A percentile compares a stretch with the other conserved stretches of the same genome.
phyloP scores from a whole-genome alignment of 2,113 vertebrate species.

The Crotophaga sulcirostris region DNA sequence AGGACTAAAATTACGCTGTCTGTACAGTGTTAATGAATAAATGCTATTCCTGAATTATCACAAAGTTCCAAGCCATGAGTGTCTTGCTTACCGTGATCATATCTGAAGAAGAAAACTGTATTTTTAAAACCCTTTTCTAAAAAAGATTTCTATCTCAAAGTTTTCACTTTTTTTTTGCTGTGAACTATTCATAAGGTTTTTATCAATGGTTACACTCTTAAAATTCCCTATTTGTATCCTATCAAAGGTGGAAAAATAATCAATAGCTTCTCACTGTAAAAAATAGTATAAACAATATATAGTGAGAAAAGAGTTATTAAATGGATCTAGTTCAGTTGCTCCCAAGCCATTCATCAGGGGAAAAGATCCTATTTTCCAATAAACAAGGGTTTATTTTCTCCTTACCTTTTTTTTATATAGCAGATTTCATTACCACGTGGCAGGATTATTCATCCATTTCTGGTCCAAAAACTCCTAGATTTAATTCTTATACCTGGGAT shows the following conservation, averaged over 20 bases:
- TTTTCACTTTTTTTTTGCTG: background rate
- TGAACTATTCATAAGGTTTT: background rate
- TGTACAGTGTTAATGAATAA: background rate
- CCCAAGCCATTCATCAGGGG: background rate
- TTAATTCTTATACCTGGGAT: background rate
- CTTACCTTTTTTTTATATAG: background rate
- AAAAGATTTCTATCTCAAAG: background rate
- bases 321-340: background rate
- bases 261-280: background rate
- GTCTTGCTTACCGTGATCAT: background rate
- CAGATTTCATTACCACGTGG: background rate
- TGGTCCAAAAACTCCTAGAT: background rate
- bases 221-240: background rate
- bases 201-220: background rate
- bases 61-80: background rate
- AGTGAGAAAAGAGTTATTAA: background rate
- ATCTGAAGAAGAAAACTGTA: background rate
- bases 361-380: background rate
- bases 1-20: background rate
- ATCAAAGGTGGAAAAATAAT: background rate
- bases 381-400: rapidly evolving
- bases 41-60: background rate
- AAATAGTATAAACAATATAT: background rate
- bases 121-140: background rate
- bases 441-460: background rate